These are phyloP conservation scores for rat (Rattus norvegicus) DNA, from an alignment of 2,113 vertebrate species.

Conservation along the genomic window GRCr8 NC_086036.1:34652501-34653000, in stretches of 20 bases:
- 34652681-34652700: background rate
- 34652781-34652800: background rate
- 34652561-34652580: background rate
- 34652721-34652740: background rate
- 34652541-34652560: too few species aligned
- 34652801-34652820: background rate
- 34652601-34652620: background rate
- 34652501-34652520: background rate
- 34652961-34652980: background rate
- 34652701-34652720: too few species aligned
- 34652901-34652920: background rate
- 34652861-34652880: background rate
- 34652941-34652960: background rate
- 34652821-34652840: conserved; percentile 1
- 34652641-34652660: background rate
- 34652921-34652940: background rate
- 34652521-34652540: too few species aligned
- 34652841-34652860: background rate
- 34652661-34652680: background rate
- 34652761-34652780: background rate
- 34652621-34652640: background rate
- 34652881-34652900: background rate
- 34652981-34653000: background rate
- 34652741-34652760: background rate
- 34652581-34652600: background rate